Evolutionary conservation across 2,888 invertebrate species (phyloP).

Genomic region (Poecilus cupreus): DNA sequence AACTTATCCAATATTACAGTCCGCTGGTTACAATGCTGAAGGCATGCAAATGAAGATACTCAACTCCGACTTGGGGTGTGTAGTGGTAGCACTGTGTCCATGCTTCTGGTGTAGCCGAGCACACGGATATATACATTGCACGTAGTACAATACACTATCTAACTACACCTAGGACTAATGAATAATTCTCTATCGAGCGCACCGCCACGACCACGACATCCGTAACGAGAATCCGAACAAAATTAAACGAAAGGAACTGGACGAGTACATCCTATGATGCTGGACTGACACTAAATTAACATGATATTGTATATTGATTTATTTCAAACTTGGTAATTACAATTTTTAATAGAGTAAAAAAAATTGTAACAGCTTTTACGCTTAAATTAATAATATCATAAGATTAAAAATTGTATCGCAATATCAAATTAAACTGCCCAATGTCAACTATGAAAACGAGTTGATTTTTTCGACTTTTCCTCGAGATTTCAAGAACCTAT

Average conservation of each 20-base stretch:
- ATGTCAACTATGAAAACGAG: no score
- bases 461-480: no score
- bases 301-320: no score
- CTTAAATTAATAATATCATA: no score
- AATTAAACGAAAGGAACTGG: constrained; percentile 32
- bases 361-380: no score
- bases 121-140: constrained; percentile 40
- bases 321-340: no score
- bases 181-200: constrained; percentile 31
- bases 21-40: constrained; percentile 68
- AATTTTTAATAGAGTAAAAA: no score
- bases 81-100: constrained; percentile 6
- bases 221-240: constrained; percentile 9
- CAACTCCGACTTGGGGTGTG: constrained; percentile 18
- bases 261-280: neutral
- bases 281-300: no score
- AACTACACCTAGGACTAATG: constrained; percentile 43
- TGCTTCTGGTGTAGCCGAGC: neutral
- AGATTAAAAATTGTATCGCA: no score
- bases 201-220: constrained; percentile 27
- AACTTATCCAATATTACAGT: constrained; percentile 59
- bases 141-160: constrained; percentile 35
- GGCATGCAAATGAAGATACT: constrained; percentile 74
- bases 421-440: no score
- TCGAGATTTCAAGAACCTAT: no score